Evolutionary conservation across 2,888 invertebrate genomes (phyloP), one percentile per base, ranked within the genome.

Genomic region (Brachynemurus nebulosus): DNA sequence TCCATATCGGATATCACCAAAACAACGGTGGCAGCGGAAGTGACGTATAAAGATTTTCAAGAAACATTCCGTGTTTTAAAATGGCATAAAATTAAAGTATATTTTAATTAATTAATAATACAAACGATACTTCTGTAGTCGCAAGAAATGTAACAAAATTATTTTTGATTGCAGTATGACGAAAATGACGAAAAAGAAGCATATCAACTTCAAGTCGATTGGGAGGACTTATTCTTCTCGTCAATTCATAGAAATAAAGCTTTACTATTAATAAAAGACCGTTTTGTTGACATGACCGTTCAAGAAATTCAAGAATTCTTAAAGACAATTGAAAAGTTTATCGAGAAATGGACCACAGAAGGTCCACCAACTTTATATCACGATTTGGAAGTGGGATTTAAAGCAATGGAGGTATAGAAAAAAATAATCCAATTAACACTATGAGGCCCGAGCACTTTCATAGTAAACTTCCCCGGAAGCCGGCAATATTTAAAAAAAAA

Each of bases 361-460:
- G 92, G 93, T 0, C 93, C 93, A 0, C 83, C 80, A 0, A 74
- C 81, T 23, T 82, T 89, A 1, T 85, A 79, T 0, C 70, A 78
- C 16, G 78, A 90, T 58, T 67, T 93, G 55, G 86, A 91, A 45
- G 64, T 60, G 47, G 91, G 91, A 47, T 49, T 76, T 1, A 54
- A 70, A 12, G 65, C 84, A 20, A 80, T 86, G 78, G 79, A 82
- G 12, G 44, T 44, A n/a, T n/a, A n/a, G n/a, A n/a, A n/a, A n/a
- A n/a, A n/a, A n/a, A n/a, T n/a, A n/a, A n/a, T n/a, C n/a, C n/a
- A n/a, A n/a, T n/a, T n/a, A n/a, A n/a, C n/a, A n/a, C n/a, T n/a
- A n/a, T n/a, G n/a, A n/a, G n/a, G n/a, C n/a, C n/a, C n/a, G n/a
- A n/a, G n/a, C n/a, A n/a, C n/a, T n/a, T n/a, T n/a, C n/a, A n/a